These are phyloP conservation scores for Drosophila punjabiensis DNA, from an alignment of 1,140 invertebrate genomes.

Conservation along the genomic window DNA sequence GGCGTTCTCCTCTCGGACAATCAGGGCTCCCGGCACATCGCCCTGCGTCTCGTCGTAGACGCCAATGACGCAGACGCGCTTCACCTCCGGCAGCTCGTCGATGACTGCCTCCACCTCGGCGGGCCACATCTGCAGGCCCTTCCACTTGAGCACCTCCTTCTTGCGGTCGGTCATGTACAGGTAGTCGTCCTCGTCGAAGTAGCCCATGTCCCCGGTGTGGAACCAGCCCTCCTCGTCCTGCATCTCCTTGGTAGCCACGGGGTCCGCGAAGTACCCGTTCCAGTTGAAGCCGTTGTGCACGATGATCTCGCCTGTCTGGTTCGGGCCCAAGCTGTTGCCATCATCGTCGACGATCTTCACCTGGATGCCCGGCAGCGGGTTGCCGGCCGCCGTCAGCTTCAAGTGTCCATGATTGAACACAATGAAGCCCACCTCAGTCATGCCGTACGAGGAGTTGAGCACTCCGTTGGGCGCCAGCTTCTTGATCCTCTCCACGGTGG, in stretches of 20 bases:
- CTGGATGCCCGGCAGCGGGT: conserved; percentile 25
- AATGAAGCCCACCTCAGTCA: conserved; percentile 55
- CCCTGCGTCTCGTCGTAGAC: conserved; percentile 50
- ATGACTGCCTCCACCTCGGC: conserved; percentile 68
- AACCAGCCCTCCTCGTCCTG: conserved; percentile 89
- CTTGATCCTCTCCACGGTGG: conserved; percentile 43
- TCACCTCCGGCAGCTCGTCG: conserved; percentile 48
- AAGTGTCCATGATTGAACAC: conserved; percentile 30
- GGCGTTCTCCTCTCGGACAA: conserved; percentile 39
- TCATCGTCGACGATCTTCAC: conserved; percentile 78
- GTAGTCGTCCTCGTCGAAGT: conserved; percentile 88
- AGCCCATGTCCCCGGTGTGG: conserved; percentile 90
- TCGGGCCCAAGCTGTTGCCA: conserved; percentile 59
- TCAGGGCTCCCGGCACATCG: conserved; percentile 61
- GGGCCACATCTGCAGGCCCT: conserved; percentile 78
- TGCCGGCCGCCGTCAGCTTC: conserved; percentile 49
- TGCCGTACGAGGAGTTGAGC: conserved; percentile 44
- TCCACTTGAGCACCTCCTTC: conserved; percentile 92
- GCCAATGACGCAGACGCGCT: conserved; percentile 68
- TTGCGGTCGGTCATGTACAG: conserved; percentile 90
- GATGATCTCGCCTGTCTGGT: conserved; percentile 83
- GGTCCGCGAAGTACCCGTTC: conserved; percentile 85
- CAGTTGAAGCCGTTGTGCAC: conserved; percentile 69
- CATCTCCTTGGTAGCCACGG: conserved; percentile 86
- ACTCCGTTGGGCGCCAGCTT: conserved; percentile 19